Evolutionary conservation across 2,888 invertebrate genomes (phyloP).

Genomic region (Pyrrhia umbra): DNA sequence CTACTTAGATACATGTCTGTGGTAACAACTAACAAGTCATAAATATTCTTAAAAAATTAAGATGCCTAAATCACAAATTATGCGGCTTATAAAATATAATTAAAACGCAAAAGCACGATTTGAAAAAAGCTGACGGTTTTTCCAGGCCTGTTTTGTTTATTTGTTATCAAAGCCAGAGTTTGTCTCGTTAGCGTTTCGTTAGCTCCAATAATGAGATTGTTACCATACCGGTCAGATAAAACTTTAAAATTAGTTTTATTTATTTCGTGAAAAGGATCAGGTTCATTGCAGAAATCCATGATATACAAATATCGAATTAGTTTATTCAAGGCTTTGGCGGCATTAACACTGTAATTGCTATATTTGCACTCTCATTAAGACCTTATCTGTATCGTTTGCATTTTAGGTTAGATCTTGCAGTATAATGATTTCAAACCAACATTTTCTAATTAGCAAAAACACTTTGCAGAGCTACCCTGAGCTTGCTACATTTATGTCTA

Average conservation of each 20-base stretch:
- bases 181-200: constrained; percentile 41
- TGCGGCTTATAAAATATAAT: constrained; percentile 26
- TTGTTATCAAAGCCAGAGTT: constrained; percentile 26
- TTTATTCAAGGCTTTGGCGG: background rate
- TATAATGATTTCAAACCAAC: background rate
- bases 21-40: no score
- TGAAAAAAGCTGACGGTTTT: constrained; percentile 12
- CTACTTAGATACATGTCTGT: no score
- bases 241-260: no score
- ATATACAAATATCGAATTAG: background rate
- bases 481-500: background rate
- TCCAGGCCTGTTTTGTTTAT: constrained; percentile 14
- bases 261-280: no score
- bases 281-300: background rate
- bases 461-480: background rate
- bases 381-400: background rate
- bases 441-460: background rate
- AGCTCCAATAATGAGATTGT: constrained; percentile 22
- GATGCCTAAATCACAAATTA: constrained; percentile 19
- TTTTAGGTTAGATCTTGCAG: background rate
- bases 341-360: background rate
- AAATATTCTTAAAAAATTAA: background rate
- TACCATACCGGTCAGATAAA: constrained; percentile 9
- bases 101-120: constrained; percentile 41
- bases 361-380: background rate